Evolutionary conservation across 2,113 vertebrate genomes (phyloP).

Genomic region (Etheostoma cragini): DNA sequence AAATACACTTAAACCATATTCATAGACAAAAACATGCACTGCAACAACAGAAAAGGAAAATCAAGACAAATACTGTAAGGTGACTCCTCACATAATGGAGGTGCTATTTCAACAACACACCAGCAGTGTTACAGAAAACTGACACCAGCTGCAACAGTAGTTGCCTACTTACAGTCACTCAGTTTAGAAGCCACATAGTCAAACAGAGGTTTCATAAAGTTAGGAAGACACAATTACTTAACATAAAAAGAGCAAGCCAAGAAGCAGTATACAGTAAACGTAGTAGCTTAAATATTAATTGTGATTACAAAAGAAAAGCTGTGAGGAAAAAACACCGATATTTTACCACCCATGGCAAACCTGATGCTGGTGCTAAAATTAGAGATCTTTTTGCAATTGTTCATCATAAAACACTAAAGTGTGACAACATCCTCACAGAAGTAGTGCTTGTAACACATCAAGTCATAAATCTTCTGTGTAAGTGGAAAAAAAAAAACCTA

Average conservation of each 20-base stretch:
- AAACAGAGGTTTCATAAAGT: not conserved
- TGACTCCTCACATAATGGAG: constrained; percentile 6
- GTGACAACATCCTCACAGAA: not conserved
- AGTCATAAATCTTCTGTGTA: too few species aligned
- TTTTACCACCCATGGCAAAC: not conserved
- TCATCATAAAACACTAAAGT: constrained; percentile 2
- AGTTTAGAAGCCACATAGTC: not conserved
- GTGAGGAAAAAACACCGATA: too few species aligned
- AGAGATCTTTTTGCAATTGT: not conserved
- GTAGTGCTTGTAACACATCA: not conserved
- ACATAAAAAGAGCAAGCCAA: not conserved
- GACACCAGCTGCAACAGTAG: constrained; percentile 9
- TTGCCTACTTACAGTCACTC: not conserved
- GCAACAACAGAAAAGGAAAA: not conserved
- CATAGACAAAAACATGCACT: not conserved
- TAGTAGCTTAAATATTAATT: not conserved
- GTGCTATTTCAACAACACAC: not conserved
- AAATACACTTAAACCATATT: not conserved
- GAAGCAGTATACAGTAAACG: not conserved
- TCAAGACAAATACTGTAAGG: not conserved
- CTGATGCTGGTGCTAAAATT: not conserved
- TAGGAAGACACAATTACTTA: not conserved
- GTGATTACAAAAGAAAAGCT: not conserved
- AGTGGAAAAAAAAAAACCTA: not conserved
- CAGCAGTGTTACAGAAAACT: constrained; percentile 13